These are phyloP conservation scores for Sinocyclocheilus anshuiensis DNA, from an alignment of 2,113 vertebrate genomes.

Conservation along the genomic window DNA sequence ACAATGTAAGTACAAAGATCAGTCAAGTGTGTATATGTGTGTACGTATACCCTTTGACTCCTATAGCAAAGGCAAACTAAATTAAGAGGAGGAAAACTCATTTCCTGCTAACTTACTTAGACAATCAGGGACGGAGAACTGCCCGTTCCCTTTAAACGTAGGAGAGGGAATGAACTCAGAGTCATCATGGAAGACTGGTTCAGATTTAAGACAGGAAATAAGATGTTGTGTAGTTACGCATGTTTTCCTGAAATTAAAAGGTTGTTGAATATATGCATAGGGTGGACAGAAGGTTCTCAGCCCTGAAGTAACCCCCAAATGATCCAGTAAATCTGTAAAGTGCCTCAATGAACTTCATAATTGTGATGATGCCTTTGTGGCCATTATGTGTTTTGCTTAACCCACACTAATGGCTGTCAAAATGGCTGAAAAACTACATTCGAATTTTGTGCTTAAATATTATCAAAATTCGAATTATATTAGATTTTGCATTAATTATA, in stretches of 20 bases:
- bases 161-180: background rate
- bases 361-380: background rate
- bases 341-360: background rate
- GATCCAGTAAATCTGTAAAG: background rate
- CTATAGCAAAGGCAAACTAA: conserved; percentile 44
- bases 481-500: too few species aligned
- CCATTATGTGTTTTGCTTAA: background rate
- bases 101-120: conserved; percentile 55
- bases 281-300: background rate
- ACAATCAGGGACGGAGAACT: conserved; percentile 4
- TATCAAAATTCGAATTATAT: too few species aligned
- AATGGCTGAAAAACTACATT: too few species aligned
- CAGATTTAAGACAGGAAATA: conserved; percentile 33
- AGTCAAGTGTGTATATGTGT: conserved; percentile 14
- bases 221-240: background rate
- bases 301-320: background rate
- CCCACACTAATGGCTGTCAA: background rate
- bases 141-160: conserved; percentile 4
- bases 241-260: conserved; percentile 5
- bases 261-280: background rate
- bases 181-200: conserved; percentile 22
- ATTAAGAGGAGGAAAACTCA: conserved; percentile 50
- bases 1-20: conserved; percentile 4
- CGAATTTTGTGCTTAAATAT: too few species aligned
- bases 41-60: conserved; percentile 32